Evolutionary conservation across 2,888 invertebrate species (phyloP).

Genomic region (Ceramica pisi): DNA sequence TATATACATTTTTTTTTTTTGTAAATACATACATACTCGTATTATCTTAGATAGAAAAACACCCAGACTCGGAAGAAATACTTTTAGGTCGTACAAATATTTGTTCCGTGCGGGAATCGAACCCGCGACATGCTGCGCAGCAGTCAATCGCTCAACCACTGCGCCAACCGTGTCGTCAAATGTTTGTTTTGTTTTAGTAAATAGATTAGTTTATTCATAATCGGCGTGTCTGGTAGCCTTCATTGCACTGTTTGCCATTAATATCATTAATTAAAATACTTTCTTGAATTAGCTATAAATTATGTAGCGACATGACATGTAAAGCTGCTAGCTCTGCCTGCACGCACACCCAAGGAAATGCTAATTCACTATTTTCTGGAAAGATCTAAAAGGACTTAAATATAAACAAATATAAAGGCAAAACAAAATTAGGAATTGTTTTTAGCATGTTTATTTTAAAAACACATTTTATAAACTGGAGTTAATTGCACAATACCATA

Average conservation of each 20-base stretch:
- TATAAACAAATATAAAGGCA: conserved; percentile 19
- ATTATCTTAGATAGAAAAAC: no score
- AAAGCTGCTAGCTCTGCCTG: conserved; percentile 44
- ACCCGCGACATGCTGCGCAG: no score
- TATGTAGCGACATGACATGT: conserved; percentile 55
- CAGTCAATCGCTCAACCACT: no score
- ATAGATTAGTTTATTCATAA: conserved; percentile 16
- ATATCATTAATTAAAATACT: conserved; percentile 51
- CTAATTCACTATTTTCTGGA: conserved; percentile 45
- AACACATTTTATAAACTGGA: conserved; percentile 15
- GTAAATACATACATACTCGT: no score
- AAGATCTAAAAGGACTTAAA: conserved; percentile 35
- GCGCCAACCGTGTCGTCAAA: no score
- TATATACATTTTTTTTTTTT: no score
- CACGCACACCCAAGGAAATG: conserved; percentile 57
- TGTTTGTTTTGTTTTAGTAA: conserved; percentile 4
- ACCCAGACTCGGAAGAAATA: no score
- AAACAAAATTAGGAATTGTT: conserved; percentile 14
- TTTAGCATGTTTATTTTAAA: conserved; percentile 6
- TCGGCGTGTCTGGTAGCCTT: neutral
- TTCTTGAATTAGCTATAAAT: conserved; percentile 53
- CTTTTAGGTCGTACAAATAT: no score
- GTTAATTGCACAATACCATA: conserved; percentile 20
- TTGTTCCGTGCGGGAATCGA: no score
- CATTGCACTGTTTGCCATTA: conserved; percentile 31